These are phyloP conservation scores for Stercorarius parasiticus DNA, from an alignment of 2,113 vertebrate genomes.

Conservation along the genomic window DNA sequence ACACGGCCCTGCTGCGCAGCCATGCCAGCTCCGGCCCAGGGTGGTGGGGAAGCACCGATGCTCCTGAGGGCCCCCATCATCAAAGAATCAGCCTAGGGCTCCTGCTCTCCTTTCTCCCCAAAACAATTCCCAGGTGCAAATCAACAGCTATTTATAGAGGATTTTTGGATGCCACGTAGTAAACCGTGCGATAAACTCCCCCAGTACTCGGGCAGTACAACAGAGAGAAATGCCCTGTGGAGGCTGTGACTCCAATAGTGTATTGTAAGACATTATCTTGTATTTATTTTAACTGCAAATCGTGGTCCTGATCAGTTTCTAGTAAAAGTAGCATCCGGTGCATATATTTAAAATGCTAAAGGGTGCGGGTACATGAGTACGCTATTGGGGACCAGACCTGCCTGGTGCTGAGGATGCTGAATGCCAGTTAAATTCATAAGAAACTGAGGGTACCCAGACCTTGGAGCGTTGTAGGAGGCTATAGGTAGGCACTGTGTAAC, in stretches of 20 bases:
- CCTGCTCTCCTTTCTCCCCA: background rate
- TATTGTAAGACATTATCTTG: background rate
- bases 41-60: background rate
- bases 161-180: background rate
- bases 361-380: background rate
- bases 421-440: background rate
- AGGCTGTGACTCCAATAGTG: background rate
- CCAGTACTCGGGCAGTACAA: background rate
- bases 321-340: background rate
- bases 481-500: background rate
- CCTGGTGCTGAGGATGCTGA: background rate
- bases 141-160: background rate
- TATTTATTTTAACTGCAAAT: conserved; percentile 11
- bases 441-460: background rate
- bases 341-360: background rate
- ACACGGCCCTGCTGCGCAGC: background rate
- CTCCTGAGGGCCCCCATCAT: background rate
- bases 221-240: background rate
- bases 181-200: background rate
- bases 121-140: background rate
- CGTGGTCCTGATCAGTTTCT: background rate
- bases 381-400: background rate
- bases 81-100: background rate
- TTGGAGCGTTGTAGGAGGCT: background rate
- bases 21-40: background rate